A percentile compares a stretch with the other conserved stretches of the same genome.
Evolutionary conservation across 2,113 vertebrate species (phyloP).

Genomic region (Pithys albifrons): DNA sequence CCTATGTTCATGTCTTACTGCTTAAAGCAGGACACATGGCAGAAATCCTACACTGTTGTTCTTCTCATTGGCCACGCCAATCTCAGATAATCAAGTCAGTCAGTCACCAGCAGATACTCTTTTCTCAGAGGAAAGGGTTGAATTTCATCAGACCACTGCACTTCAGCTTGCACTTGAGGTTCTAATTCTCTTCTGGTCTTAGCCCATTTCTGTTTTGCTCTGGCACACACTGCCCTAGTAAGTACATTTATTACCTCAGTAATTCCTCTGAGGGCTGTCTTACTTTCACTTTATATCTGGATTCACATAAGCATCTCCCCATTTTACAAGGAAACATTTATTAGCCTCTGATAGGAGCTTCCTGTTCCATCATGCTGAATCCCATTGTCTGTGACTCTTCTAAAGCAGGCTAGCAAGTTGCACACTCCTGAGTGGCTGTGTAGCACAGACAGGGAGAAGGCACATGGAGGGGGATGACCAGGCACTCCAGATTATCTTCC

Average conservation of each 20-base stretch:
- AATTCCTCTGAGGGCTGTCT: constrained; percentile 55
- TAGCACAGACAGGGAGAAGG: rapidly evolving
- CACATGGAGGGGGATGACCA: rapidly evolving
- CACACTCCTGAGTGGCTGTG: background rate
- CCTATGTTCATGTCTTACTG: background rate
- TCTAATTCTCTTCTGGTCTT: constrained; percentile 56
- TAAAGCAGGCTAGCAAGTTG: background rate
- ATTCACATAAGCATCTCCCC: constrained; percentile 40
- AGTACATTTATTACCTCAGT: constrained; percentile 56
- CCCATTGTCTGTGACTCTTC: background rate
- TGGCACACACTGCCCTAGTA: constrained; percentile 63
- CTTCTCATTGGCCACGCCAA: background rate
- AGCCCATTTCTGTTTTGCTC: constrained; percentile 46
- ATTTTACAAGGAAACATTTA: constrained; percentile 56
- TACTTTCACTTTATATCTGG: constrained; percentile 63
- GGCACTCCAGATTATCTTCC: rapidly evolving
- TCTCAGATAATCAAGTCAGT: constrained; percentile 20
- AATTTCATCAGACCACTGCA: constrained; percentile 27
- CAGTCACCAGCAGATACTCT: background rate
- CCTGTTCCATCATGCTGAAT: background rate
- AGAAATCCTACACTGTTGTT: constrained; percentile 31
- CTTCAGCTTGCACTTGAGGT: constrained; percentile 25
- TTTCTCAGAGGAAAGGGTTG: constrained; percentile 22
- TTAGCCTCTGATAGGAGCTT: constrained; percentile 20
- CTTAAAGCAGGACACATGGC: constrained; percentile 33